These are phyloP conservation scores for Nymphalis io DNA, from an alignment of 1,140 invertebrate species.

Conservation along the genomic window DNA sequence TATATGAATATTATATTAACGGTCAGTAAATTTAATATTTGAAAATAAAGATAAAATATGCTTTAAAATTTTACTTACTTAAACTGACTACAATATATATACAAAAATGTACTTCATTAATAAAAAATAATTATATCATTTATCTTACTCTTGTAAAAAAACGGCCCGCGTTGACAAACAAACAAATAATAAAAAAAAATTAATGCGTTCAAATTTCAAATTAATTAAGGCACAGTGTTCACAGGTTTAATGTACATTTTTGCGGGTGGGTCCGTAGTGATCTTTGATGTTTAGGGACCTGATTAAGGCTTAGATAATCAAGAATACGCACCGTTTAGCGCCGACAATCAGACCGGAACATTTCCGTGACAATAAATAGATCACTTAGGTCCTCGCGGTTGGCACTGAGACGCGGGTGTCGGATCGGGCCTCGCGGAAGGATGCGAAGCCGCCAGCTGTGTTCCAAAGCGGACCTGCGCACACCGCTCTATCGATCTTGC, in stretches of 20 bases:
- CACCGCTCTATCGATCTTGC: constrained; percentile 72
- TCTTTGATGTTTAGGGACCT: neutral
- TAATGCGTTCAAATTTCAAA: too few species aligned
- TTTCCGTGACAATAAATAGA: constrained; percentile 53
- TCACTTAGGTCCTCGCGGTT: constrained; percentile 56
- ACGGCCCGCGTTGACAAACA: constrained; percentile 49
- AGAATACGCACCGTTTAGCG: constrained; percentile 69
- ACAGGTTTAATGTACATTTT: constrained; percentile 51
- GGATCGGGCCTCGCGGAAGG: constrained; percentile 47
- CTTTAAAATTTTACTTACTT: neutral
- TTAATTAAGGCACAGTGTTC: constrained; percentile 48
- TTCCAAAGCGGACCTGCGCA: constrained; percentile 65
- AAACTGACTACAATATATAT: neutral
- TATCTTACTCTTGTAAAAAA: constrained; percentile 40
- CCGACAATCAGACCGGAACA: constrained; percentile 56
- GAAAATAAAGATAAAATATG: neutral
- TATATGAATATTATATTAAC: neutral
- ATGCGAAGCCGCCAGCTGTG: constrained; percentile 64
- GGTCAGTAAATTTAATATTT: neutral
- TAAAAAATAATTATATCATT: neutral
- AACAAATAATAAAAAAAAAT: constrained; percentile 46
- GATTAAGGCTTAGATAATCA: neutral
- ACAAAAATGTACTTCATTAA: neutral
- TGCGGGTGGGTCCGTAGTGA: constrained; percentile 6
- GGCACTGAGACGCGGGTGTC: constrained; percentile 55